Evolutionary conservation across 2,797 vertebrate species (phyloP).

Genomic region (Chloroceryle inda): DNA sequence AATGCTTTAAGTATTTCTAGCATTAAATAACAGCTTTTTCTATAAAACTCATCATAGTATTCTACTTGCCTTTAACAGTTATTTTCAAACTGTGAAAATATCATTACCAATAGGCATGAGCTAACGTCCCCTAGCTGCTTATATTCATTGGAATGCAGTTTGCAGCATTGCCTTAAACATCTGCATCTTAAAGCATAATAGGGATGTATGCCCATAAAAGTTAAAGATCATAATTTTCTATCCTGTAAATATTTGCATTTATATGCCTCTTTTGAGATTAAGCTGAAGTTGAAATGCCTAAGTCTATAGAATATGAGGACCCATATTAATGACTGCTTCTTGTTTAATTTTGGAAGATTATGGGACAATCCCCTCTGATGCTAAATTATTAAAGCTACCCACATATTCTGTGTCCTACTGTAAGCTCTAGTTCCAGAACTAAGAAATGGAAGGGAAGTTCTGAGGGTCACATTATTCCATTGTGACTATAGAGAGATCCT

Average conservation of each 20-base stretch:
- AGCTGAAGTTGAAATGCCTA: neutral
- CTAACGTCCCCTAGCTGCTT: neutral
- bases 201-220: neutral
- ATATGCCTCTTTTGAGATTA: neutral
- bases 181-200: neutral
- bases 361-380: no score
- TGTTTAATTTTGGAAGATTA: neutral
- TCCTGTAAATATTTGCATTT: neutral
- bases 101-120: neutral
- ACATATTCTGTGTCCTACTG: neutral
- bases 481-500: neutral
- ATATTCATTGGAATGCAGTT: neutral
- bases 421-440: no score
- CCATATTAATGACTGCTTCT: neutral
- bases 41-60: neutral
- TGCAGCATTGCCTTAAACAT: neutral
- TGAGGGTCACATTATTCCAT: neutral
- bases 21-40: neutral
- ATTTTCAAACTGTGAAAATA: neutral
- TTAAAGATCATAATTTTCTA: neutral
- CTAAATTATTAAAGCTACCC: neutral
- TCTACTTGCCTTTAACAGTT: neutral
- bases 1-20: neutral
- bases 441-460: neutral
- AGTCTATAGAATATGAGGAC: neutral